A percentile compares a stretch with the other conserved stretches of the same genome.
phyloP scores from a whole-genome alignment of 2,888 invertebrate species.

The Athripsodes cinereus region DNA sequence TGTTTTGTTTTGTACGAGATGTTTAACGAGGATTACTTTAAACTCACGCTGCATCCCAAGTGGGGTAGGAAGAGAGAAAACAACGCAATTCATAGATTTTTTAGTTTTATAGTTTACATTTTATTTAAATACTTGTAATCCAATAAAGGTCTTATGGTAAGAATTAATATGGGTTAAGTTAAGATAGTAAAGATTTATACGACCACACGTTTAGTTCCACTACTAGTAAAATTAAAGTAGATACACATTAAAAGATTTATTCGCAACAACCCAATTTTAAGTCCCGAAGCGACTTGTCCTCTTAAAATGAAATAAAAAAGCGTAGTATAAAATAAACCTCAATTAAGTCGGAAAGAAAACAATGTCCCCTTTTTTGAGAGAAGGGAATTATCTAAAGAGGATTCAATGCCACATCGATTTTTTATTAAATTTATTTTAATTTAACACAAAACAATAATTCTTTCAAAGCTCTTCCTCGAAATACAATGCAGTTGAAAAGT shows the following conservation, averaged over 20 bases:
- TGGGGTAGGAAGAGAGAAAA: too few relatives aligned
- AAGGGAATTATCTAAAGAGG: slow-evolving; percentile 10
- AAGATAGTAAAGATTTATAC: not conserved
- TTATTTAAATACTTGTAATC: too few relatives aligned
- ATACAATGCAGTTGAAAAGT: too few relatives aligned
- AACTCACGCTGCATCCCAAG: too few relatives aligned
- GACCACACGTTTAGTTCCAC: not conserved
- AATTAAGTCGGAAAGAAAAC: slow-evolving; percentile 21
- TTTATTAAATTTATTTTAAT: not conserved
- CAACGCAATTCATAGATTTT: too few relatives aligned
- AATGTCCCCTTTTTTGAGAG: slow-evolving; percentile 3
- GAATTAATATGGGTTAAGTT: too few relatives aligned
- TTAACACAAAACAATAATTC: too few relatives aligned
- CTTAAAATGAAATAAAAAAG: not conserved
- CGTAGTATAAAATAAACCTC: slow-evolving; percentile 4
- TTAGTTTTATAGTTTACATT: too few relatives aligned
- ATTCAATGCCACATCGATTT: not conserved
- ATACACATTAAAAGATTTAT: not conserved
- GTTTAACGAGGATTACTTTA: too few relatives aligned
- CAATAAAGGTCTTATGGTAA: too few relatives aligned
- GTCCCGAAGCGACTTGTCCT: not conserved
- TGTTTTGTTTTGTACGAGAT: too few relatives aligned
- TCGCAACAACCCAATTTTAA: not conserved
- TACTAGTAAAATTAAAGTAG: not conserved
- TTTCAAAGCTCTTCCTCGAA: too few relatives aligned